Base-by-base conservation (phyloP, 2,888 invertebrate genomes). In the Nomada hirtipes region DNA sequence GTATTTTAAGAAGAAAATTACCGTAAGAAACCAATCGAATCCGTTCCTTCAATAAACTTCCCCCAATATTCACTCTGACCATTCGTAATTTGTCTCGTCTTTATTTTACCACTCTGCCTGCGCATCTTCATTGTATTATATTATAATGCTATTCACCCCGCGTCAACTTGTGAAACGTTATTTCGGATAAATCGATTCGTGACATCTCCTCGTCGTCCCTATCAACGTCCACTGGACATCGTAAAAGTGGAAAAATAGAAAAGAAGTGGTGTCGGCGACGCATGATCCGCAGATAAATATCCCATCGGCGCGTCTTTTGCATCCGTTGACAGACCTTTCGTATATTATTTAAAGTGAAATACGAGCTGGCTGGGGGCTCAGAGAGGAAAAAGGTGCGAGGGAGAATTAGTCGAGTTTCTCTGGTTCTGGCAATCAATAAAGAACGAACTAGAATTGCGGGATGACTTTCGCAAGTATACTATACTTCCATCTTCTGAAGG, bases 141-240 rank as follows among this genome's bases (percentile, higher is more conserved):
- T 11, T 15, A 10, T 26, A 2, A 13, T 15, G 15, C n/a, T 36
- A 47, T 13, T 7, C 15, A 26, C 50, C 52, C 29, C 44, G 18
- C 44, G 55, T 36, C 74, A 15, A 47, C 55, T 29, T 50, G 0
- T n/a, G 0, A 20, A 63, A 57, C 52, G 64, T 79, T 71, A 79
- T 71, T 71, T 72, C 47, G 52, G 36, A 26, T 55, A 65, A 67
- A 60, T 75, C 75, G 74, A 75, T 44, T 75, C 79, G 9, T 44
- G 64, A 50, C 50, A 20, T 7, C 50, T 20, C 1, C 50, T 11
- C 15, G 23, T 11, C 23, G 15, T 26, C n/a, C 15, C 15, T 23
- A 20, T 15, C 63, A 36, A 44, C 42, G 44, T 36, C 15, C n/a
- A 50, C 26, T 60, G 0, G 57, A 23, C 42, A 29, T 26, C 59